These are phyloP conservation scores for Quiscalus mexicanus DNA, from an alignment of 2,113 vertebrate genomes.

Conservation along the genomic window DNA sequence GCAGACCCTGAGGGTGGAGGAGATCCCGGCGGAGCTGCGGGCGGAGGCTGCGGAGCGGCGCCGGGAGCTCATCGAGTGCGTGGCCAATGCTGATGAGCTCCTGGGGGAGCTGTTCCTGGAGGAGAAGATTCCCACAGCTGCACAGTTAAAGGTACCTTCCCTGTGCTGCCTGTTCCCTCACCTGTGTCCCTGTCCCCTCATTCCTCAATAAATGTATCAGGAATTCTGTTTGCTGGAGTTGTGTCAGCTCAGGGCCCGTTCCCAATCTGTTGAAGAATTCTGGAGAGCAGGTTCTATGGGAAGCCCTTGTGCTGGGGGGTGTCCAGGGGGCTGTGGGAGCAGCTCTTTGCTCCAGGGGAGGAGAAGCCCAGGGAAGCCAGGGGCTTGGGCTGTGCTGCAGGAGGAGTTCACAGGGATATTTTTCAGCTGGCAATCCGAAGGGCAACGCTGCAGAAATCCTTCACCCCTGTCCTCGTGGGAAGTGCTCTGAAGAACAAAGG, in stretches of 20 bases:
- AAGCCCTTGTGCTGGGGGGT: neutral
- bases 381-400: neutral
- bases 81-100: slow-evolving; percentile 88
- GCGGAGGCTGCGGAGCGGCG: slow-evolving; percentile 81
- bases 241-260: neutral
- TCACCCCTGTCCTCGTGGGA: slow-evolving; percentile 91
- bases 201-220: rapidly evolving
- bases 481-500: slow-evolving; percentile 97
- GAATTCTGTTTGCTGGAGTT: neutral
- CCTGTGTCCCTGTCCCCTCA: neutral
- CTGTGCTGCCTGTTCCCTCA: rapidly evolving
- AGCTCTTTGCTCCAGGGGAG: neutral
- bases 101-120: slow-evolving; percentile 95
- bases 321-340: neutral
- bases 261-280: rapidly evolving
- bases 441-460: slow-evolving; percentile 85
- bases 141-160: slow-evolving; percentile 85
- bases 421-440: slow-evolving; percentile 89
- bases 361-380: neutral
- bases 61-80: slow-evolving; percentile 91
- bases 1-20: slow-evolving; percentile 80
- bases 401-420: neutral
- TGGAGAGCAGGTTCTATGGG: neutral
- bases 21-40: slow-evolving; percentile 85
- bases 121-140: slow-evolving; percentile 84